Evolutionary conservation across 1,140 invertebrate species (phyloP).

Genomic region (Caerostris extrusa): DNA sequence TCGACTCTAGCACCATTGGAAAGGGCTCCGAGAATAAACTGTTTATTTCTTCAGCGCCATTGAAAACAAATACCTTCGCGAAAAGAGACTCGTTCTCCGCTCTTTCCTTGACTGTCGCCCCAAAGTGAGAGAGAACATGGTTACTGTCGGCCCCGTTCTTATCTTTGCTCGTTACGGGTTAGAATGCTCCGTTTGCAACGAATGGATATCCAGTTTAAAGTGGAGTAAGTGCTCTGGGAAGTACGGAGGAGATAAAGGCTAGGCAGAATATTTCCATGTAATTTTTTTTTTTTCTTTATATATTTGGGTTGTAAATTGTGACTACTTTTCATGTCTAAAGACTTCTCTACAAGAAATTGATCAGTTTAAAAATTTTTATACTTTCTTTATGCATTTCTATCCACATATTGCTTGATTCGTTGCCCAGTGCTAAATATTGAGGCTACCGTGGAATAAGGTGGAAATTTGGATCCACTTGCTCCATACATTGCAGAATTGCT

Average conservation of each 20-base stretch:
- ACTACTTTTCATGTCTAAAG: no score
- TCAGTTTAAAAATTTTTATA: no score
- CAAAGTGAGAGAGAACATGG: constrained; percentile 48
- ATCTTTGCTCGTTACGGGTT: constrained; percentile 31
- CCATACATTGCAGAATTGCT: no score
- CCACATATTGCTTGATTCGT: no score
- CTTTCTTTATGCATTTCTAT: no score
- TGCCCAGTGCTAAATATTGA: no score
- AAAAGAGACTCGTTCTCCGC: not conserved
- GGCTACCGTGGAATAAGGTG: no score
- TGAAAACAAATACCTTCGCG: constrained; percentile 67
- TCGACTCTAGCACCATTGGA: constrained; percentile 15
- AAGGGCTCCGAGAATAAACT: constrained; percentile 59
- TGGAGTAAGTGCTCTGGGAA: not conserved
- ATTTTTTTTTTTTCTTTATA: no score
- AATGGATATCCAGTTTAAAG: not conserved
- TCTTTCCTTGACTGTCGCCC: not conserved
- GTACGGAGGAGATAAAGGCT: not conserved
- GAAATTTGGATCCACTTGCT: no score
- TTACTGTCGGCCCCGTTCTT: not conserved
- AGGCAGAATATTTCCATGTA: not conserved
- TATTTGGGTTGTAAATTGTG: no score
- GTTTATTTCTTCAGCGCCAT: constrained; percentile 63
- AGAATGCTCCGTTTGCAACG: not conserved
- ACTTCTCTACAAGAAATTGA: no score